Evolutionary conservation across 2,888 invertebrate species (phyloP).

Genomic region (Eupelmus urozonus): DNA sequence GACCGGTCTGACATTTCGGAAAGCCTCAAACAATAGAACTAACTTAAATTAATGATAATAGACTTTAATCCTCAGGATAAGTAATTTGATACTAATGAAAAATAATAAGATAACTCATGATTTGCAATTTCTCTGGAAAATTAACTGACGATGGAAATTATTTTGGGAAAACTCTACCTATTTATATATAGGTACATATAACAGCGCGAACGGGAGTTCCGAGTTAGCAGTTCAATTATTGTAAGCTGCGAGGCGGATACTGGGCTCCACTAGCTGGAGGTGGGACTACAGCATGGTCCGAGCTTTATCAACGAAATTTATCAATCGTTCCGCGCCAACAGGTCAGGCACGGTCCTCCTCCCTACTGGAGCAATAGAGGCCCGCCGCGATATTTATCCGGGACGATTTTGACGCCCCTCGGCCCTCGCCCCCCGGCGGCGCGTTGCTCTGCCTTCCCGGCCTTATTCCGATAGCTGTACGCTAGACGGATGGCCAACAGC

Average conservation of each 20-base stretch:
- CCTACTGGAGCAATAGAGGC: not conserved
- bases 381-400: constrained; percentile 8
- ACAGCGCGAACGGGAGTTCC: not conserved
- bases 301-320: constrained; percentile 23
- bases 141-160: constrained; percentile 11
- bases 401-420: constrained; percentile 2
- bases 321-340: constrained; percentile 24
- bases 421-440: not conserved
- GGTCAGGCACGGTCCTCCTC: not conserved
- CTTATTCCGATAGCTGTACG: not conserved
- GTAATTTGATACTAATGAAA: too few relatives aligned
- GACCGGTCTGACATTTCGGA: too few relatives aligned
- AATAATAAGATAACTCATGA: constrained; percentile 13
- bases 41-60: constrained; percentile 16
- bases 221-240: constrained; percentile 20
- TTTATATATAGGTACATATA: not conserved
- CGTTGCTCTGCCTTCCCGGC: not conserved
- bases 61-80: too few relatives aligned
- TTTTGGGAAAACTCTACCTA: constrained; percentile 3
- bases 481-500: not conserved
- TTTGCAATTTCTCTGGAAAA: constrained; percentile 6
- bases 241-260: not conserved
- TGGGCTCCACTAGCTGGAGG: not conserved
- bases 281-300: too few relatives aligned
- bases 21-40: too few relatives aligned